Evolutionary conservation across 37 sponge, comb jelly and placozoan species (phyloP).

Genomic region (Beroe ovata): DNA sequence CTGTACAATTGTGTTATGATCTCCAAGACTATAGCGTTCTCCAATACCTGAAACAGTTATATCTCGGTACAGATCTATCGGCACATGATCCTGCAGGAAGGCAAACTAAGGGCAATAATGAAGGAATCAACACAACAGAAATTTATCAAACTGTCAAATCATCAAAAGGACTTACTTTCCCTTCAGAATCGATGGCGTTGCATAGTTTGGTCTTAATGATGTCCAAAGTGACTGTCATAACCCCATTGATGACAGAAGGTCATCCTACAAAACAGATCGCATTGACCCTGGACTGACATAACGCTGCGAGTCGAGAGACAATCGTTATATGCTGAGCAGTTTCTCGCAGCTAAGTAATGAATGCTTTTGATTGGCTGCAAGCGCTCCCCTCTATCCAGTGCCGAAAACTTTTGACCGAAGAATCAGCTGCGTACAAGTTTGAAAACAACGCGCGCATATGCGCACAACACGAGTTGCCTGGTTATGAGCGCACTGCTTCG

Average conservation of each 20-base stretch:
- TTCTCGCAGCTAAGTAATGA: slow-evolving; percentile 8
- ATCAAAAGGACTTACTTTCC: slow-evolving; percentile 28
- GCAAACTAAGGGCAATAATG: too few relatives aligned
- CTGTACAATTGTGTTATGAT: slow-evolving; percentile 44
- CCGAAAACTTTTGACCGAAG: too few relatives aligned
- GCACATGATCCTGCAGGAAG: too few relatives aligned
- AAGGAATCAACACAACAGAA: too few relatives aligned
- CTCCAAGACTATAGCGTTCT: slow-evolving; percentile 37
- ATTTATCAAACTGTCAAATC: too few relatives aligned
- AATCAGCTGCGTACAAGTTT: too few relatives aligned
- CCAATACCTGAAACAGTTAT: slow-evolving; percentile 31
- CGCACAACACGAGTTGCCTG: too few relatives aligned
- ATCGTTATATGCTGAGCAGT: slow-evolving; percentile 46
- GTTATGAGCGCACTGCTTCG: too few relatives aligned
- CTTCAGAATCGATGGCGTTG: slow-evolving; percentile 58
- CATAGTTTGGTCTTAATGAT: slow-evolving; percentile 66
- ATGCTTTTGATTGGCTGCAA: not conserved
- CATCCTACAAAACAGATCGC: slow-evolving; percentile 64
- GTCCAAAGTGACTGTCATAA: slow-evolving; percentile 65
- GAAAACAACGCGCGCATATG: too few relatives aligned
- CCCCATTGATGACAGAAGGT: slow-evolving; percentile 42
- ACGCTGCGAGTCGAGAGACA: slow-evolving; percentile 17
- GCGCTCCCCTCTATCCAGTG: not conserved
- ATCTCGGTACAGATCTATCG: too few relatives aligned
- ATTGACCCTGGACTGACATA: slow-evolving; percentile 65